Evolutionary conservation across 2,113 vertebrate genomes (phyloP), one percentile per base, ranked within the genome.

Genomic region (Stigmatopora argus): DNA sequence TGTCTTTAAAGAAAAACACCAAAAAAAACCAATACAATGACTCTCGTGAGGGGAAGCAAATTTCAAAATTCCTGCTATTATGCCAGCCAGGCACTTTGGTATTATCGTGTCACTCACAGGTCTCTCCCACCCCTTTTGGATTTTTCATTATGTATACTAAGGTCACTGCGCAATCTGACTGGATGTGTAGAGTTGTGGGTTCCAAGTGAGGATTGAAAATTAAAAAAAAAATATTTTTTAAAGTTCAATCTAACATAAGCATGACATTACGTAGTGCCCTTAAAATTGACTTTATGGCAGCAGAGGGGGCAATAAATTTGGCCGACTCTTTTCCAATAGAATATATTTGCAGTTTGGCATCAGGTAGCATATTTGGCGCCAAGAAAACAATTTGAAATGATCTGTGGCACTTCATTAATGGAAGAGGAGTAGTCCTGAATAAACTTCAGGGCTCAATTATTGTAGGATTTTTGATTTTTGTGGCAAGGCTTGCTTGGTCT

Each of bases 41-140:
- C 93, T 92, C 93, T 91, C 88, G 90, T 89, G 89, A 93, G 92
- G 89, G 90, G 88, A 93, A 93, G 90, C 69, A 91, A 79, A 91
- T 93, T 90, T 90, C 87, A 89, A 89, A 93, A 91, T 88, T 78
- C 87, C 86, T 73, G 90, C 92, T 90, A 94, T 94, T 93, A 90
- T 93, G 82, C 87, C 89, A 87, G 92, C 80, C 90, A 90, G 89
- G 91, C 88, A 83, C 92, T 92, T 87, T 91, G 89, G 90, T 89
- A 89, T 89, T 84, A 90, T 89, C 88, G 85, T 90, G 75, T 81
- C 86, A 88, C 79, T 86, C 85, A 93, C 91, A 92, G 91, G 89
- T 92, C 90, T 89, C 89, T 84, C 74, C 88, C 78, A 70, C 84
- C 56, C n/a, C 66, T 44, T 61, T 38, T 4, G 64, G 65, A 65